Percentiles rank a stretch among this genome's conserved stretches.
These are phyloP conservation scores for Musca domestica DNA, from an alignment of 1,140 invertebrate genomes.

Conservation along the genomic window DNA sequence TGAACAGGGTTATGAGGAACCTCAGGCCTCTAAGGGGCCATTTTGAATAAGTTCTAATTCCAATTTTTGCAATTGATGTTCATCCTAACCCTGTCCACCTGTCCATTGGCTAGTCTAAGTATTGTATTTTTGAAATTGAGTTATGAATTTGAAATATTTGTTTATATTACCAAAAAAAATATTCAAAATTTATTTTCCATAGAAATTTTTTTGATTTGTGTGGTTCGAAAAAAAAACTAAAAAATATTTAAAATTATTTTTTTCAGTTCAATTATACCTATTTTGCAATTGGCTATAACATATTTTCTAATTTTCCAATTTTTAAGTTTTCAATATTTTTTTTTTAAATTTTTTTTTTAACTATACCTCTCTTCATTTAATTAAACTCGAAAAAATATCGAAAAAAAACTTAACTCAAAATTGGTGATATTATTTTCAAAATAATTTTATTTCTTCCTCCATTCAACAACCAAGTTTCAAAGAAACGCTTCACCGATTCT, in stretches of 20 bases:
- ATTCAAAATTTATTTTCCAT: too few species aligned
- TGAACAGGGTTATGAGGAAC: too few species aligned
- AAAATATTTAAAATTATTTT: neutral
- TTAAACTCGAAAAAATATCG: neutral
- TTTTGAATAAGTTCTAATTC: too few species aligned
- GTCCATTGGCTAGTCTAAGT: too few species aligned
- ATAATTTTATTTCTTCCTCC: neutral
- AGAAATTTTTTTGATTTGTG: neutral
- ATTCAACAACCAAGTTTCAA: conserved; percentile 14
- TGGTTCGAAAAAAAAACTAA: neutral
- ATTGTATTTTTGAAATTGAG: too few species aligned
- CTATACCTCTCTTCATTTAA: conserved; percentile 10
- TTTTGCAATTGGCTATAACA: conserved; percentile 47
- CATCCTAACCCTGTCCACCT: too few species aligned
- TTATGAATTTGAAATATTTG: too few species aligned
- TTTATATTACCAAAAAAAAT: too few species aligned
- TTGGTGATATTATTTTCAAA: neutral
- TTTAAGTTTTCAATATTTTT: conserved; percentile 13
- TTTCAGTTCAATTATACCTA: conserved; percentile 30
- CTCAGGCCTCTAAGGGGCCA: too few species aligned
- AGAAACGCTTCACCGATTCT: conserved; percentile 29
- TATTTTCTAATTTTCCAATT: conserved; percentile 25
- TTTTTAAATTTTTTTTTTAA: neutral
- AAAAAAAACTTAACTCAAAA: conserved; percentile 5
- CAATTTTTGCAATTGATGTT: too few species aligned